Conservation (phyloP, 2,888 invertebrate species). For the Chrysolina americana region DNA sequence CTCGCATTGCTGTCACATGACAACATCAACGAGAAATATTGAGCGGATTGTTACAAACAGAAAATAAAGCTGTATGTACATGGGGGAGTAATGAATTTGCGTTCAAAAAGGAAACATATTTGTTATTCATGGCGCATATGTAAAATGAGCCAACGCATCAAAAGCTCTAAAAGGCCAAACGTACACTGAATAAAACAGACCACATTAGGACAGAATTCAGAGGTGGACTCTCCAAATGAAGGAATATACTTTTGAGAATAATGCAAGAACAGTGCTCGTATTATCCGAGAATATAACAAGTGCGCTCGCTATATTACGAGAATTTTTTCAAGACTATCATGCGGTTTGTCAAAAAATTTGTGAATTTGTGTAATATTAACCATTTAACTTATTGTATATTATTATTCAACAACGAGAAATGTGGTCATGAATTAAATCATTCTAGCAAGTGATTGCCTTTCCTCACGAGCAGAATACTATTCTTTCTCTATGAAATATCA, state of each 20-base stretch:
- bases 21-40: background rate
- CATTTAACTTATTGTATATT: no score
- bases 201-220: constrained; percentile 7
- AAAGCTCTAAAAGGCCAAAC: constrained; percentile 19
- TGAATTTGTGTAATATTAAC: no score
- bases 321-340: no score
- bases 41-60: background rate
- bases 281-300: background rate
- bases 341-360: no score
- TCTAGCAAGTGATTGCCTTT: no score
- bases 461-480: no score
- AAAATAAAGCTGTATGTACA: background rate
- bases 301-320: no score
- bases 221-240: constrained; percentile 3
- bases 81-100: constrained; percentile 18
- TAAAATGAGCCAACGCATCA: constrained; percentile 26
- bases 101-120: constrained; percentile 17
- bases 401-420: no score
- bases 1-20: no score
- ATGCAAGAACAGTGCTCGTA: background rate
- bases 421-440: no score
- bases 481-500: no score
- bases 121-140: constrained; percentile 27
- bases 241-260: background rate
- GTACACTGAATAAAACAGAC: constrained; percentile 14